Evolutionary conservation across 2,888 invertebrate species (phyloP).

Genomic region (Chrysotoxum bicinctum): DNA sequence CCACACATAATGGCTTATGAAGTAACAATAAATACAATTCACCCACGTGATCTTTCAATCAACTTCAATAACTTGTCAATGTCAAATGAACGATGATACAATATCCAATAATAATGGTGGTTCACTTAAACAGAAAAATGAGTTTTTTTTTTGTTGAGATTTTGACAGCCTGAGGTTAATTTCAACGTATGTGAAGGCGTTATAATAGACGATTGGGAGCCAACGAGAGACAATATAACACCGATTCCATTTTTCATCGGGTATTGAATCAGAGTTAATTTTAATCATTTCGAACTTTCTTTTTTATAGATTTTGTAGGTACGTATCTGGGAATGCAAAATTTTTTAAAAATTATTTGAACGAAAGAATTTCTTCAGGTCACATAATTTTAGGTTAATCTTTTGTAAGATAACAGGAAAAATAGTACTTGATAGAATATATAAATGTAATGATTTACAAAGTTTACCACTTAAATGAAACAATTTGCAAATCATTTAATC

Average conservation of each 20-base stretch:
- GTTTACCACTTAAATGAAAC: too few relatives aligned
- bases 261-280: conserved; percentile 14
- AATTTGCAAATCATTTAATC: too few relatives aligned
- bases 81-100: conserved; percentile 20
- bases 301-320: background rate
- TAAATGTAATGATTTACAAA: too few relatives aligned
- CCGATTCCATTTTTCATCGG: background rate
- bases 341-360: too few relatives aligned
- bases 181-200: conserved; percentile 14
- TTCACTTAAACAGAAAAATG: background rate
- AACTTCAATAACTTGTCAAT: conserved; percentile 9
- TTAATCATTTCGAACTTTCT: too few relatives aligned
- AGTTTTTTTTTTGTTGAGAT: background rate
- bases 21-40: conserved; percentile 11
- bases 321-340: too few relatives aligned
- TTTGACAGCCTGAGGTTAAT: conserved; percentile 38
- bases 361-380: too few relatives aligned
- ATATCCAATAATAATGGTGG: conserved; percentile 9
- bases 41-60: conserved; percentile 19
- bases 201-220: background rate
- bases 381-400: too few relatives aligned
- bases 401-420: too few relatives aligned
- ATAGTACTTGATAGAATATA: too few relatives aligned
- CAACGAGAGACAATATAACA: background rate
- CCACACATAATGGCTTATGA: conserved; percentile 12